Percentiles rank a stretch among this genome's conserved stretches.
These are phyloP conservation scores for Drosophila biarmipes DNA, from an alignment of 1,140 invertebrate genomes.

Conservation along the genomic window DNA sequence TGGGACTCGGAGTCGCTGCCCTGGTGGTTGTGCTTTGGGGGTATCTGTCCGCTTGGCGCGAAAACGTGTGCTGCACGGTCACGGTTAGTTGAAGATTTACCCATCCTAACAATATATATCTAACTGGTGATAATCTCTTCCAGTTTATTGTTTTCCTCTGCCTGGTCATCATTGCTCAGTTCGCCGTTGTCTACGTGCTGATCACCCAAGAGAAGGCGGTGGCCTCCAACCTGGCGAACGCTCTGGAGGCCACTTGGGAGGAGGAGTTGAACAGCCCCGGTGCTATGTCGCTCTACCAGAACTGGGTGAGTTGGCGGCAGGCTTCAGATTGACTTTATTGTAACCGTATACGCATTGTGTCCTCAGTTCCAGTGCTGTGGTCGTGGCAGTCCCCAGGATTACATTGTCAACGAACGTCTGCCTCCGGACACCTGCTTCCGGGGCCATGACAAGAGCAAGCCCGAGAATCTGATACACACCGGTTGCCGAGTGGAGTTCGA, in stretches of 20 bases:
- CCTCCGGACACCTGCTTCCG: conserved; percentile 61
- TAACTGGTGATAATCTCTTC: background rate
- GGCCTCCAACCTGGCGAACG: conserved; percentile 63
- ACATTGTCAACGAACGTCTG: conserved; percentile 51
- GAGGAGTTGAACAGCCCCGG: conserved; percentile 71
- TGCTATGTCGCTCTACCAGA: conserved; percentile 78
- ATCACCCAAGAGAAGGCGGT: conserved; percentile 7
- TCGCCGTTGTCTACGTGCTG: conserved; percentile 39
- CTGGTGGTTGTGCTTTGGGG: conserved; percentile 68
- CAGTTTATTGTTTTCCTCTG: conserved; percentile 67
- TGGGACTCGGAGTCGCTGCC: conserved; percentile 51
- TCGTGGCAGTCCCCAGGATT: conserved; percentile 79
- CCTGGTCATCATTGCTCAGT: conserved; percentile 64
- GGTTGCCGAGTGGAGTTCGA: conserved; percentile 76
- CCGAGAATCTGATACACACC: conserved; percentile 68
- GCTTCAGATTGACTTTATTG: background rate
- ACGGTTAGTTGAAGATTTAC: conserved; percentile 52
- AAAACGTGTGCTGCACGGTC: conserved; percentile 77
- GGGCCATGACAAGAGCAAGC: conserved; percentile 59
- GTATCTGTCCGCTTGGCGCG: conserved; percentile 68
- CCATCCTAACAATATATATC: background rate
- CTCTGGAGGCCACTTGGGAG: conserved; percentile 68
- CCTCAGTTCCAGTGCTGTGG: conserved; percentile 86
- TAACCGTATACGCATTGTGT: background rate
- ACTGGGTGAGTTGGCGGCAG: conserved; percentile 59